These are phyloP conservation scores for Micromys minutus DNA, from an alignment of 2,113 vertebrate genomes.

Conservation along the genomic window DNA sequence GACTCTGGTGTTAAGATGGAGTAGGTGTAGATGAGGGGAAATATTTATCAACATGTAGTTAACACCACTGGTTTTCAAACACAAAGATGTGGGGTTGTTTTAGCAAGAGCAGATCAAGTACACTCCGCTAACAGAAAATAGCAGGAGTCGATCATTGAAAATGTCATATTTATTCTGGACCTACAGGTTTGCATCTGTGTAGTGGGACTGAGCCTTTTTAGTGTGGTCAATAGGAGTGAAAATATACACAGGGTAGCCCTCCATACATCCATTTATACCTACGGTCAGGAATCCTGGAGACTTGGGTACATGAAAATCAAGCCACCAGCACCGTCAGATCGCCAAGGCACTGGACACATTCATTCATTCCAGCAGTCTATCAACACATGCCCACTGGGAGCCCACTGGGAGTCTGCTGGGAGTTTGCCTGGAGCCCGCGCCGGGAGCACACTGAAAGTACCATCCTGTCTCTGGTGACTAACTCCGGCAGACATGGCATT, in stretches of 20 bases:
- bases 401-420: too few relatives aligned
- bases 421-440: too few relatives aligned
- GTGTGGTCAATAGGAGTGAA: background rate
- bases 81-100: slow-evolving; percentile 50
- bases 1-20: slow-evolving; percentile 56
- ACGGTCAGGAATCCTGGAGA: background rate
- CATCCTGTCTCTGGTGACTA: background rate
- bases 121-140: slow-evolving; percentile 28
- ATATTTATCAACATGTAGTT: slow-evolving; percentile 78
- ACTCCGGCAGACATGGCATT: background rate
- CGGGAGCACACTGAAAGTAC: background rate
- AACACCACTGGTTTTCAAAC: slow-evolving; percentile 62
- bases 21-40: slow-evolving; percentile 74
- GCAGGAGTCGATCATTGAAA: background rate
- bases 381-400: background rate
- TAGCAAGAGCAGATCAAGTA: slow-evolving; percentile 39
- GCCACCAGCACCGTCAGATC: background rate
- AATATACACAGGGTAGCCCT: background rate
- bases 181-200: background rate
- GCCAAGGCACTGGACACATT: background rate
- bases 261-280: accelerated
- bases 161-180: background rate
- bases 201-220: background rate
- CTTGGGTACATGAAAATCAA: background rate
- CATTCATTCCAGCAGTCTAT: background rate